Percentiles rank a stretch among this genome's conserved stretches.
Conservation (phyloP, 1,140 invertebrate species). For the Nylanderia fulva region DNA sequence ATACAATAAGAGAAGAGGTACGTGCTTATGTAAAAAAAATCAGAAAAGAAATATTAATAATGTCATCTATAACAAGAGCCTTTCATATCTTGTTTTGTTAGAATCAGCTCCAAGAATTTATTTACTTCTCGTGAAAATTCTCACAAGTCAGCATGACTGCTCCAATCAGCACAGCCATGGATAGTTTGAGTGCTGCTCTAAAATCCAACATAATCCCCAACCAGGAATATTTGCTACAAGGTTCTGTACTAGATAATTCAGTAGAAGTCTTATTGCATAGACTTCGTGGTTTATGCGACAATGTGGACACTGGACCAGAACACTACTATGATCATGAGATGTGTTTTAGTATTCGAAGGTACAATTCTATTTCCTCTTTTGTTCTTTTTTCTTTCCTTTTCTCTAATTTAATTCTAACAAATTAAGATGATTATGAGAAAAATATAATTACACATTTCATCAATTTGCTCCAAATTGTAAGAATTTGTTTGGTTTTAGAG, state of each 20-base stretch:
- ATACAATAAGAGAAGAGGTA: slow-evolving; percentile 3
- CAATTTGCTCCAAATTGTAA: slow-evolving; percentile 15
- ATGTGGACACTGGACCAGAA: slow-evolving; percentile 96
- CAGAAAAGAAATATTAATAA: not conserved
- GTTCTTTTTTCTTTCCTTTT: not conserved
- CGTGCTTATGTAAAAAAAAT: too few relatives aligned
- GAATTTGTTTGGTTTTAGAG: slow-evolving; percentile 81
- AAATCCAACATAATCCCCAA: slow-evolving; percentile 95
- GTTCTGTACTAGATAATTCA: slow-evolving; percentile 95
- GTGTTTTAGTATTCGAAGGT: slow-evolving; percentile 91
- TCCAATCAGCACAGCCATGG: slow-evolving; percentile 90
- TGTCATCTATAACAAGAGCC: not conserved
- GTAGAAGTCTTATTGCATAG: slow-evolving; percentile 97
- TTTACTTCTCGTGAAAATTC: not conserved
- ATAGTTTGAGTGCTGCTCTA: slow-evolving; percentile 91
- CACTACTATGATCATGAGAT: slow-evolving; percentile 96
- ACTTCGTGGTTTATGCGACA: slow-evolving; percentile 96
- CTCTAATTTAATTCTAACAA: too few relatives aligned
- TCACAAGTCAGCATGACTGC: slow-evolving; percentile 78
- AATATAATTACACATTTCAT: not conserved
- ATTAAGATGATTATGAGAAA: not conserved
- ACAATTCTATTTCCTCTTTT: not conserved
- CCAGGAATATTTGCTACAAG: slow-evolving; percentile 96
- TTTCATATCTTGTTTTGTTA: not conserved
- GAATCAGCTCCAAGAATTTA: not conserved